Evolutionary conservation across 2,888 invertebrate genomes (phyloP).

Genomic region (Philereme transversata): DNA sequence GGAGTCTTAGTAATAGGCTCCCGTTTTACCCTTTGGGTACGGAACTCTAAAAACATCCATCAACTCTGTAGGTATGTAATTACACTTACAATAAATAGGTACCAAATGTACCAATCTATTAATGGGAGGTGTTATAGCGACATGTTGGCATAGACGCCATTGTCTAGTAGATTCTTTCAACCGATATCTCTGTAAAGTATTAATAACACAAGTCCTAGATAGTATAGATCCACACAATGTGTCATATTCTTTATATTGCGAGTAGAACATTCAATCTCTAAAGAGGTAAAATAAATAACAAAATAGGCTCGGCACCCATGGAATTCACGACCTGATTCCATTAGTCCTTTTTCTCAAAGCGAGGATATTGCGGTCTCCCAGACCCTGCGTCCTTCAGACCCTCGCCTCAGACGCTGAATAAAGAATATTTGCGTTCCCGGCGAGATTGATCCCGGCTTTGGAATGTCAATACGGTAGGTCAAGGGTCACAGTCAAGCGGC

Average conservation of each 20-base stretch:
- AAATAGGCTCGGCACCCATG: slow-evolving; percentile 31
- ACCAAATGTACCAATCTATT: no score
- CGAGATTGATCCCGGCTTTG: slow-evolving; percentile 42
- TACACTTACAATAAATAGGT: no score
- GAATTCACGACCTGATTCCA: slow-evolving; percentile 64
- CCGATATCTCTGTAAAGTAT: no score
- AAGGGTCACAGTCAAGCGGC: slow-evolving; percentile 21
- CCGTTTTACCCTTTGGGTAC: no score
- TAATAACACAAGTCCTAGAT: no score
- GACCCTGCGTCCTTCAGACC: slow-evolving; percentile 32
- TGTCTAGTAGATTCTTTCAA: no score
- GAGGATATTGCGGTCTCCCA: slow-evolving; percentile 59
- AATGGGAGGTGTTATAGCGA: no score
- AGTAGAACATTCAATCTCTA: not conserved
- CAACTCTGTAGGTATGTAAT: no score
- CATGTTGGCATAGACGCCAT: no score
- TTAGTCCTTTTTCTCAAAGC: slow-evolving; percentile 72
- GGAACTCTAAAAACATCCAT: no score
- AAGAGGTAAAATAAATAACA: slow-evolving; percentile 6
- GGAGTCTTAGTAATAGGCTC: no score
- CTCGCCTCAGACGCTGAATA: slow-evolving; percentile 37
- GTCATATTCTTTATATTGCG: not conserved
- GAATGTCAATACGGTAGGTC: slow-evolving; percentile 44
- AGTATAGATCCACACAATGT: not conserved
- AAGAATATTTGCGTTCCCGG: slow-evolving; percentile 45